Conservation (phyloP, 1,140 invertebrate species). For the Brachionus asplanchnoidis region DNA sequence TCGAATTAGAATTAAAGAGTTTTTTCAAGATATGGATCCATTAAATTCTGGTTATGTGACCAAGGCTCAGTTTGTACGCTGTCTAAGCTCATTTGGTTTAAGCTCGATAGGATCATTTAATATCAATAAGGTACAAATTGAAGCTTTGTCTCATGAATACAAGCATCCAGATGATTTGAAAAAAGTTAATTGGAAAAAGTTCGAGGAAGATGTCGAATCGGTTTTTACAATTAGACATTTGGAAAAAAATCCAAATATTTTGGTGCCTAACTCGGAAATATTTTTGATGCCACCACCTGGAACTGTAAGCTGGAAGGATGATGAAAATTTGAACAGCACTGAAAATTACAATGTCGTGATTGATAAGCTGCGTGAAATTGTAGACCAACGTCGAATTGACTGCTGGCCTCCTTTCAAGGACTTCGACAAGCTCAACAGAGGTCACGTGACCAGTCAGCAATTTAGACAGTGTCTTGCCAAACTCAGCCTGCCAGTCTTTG, state of each 20-base stretch:
- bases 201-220: constrained; percentile 53
- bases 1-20: constrained; percentile 47
- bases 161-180: constrained; percentile 48
- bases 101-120: constrained; percentile 53
- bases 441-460: constrained; percentile 52
- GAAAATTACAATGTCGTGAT: constrained; percentile 49
- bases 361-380: constrained; percentile 47
- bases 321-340: constrained; percentile 45
- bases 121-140: constrained; percentile 51
- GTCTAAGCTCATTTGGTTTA: constrained; percentile 50
- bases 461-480: constrained; percentile 55
- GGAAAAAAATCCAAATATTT: constrained; percentile 50
- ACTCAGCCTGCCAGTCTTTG: constrained; percentile 49
- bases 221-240: constrained; percentile 54
- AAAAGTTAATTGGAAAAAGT: constrained; percentile 52
- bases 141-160: constrained; percentile 49
- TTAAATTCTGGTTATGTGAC: constrained; percentile 47
- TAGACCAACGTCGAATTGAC: constrained; percentile 50
- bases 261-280: constrained; percentile 50
- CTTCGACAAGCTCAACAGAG: constrained; percentile 52
- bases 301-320: constrained; percentile 50
- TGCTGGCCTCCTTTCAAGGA: constrained; percentile 54
- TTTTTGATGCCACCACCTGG: constrained; percentile 55
- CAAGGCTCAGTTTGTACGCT: constrained; percentile 52
- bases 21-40: constrained; percentile 41